Evolutionary conservation across 2,797 vertebrate genomes (phyloP).

Genomic region (Galago senegalensis): DNA sequence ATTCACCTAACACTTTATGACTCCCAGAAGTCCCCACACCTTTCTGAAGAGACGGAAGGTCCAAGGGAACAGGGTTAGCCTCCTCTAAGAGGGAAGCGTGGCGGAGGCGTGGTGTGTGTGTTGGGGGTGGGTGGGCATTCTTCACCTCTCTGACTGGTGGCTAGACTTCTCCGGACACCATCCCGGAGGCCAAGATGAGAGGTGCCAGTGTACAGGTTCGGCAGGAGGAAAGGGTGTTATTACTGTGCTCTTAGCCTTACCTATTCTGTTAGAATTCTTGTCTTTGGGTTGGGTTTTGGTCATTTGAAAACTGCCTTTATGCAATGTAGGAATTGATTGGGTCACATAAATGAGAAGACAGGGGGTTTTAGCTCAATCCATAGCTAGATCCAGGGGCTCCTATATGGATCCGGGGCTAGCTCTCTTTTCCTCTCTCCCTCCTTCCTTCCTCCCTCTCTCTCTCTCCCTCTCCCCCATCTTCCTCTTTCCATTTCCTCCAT

Average conservation of each 20-base stretch:
- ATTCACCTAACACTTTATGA: neutral
- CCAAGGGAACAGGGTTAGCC: neutral
- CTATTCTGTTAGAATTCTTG: slow-evolving; percentile 1
- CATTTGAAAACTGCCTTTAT: slow-evolving; percentile 39
- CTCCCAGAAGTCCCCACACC: neutral
- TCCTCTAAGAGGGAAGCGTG: too few relatives aligned
- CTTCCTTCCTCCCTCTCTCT: neutral
- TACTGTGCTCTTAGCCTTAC: neutral
- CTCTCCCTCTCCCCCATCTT: neutral
- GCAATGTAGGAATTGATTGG: neutral
- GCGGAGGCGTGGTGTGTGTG: neutral
- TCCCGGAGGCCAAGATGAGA: neutral
- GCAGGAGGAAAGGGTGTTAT: neutral
- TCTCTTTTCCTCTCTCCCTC: neutral
- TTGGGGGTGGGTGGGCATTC: neutral
- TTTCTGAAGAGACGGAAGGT: neutral
- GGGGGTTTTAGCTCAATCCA: neutral
- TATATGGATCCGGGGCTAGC: neutral
- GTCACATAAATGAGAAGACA: neutral
- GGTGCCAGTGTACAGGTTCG: neutral
- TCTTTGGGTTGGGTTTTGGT: slow-evolving; percentile 49
- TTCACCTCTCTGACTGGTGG: neutral
- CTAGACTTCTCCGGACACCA: neutral
- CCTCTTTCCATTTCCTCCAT: neutral
- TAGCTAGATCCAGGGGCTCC: neutral